phyloP scores from a whole-genome alignment of 2,888 invertebrate genomes.

The Chirona hameri region DNA sequence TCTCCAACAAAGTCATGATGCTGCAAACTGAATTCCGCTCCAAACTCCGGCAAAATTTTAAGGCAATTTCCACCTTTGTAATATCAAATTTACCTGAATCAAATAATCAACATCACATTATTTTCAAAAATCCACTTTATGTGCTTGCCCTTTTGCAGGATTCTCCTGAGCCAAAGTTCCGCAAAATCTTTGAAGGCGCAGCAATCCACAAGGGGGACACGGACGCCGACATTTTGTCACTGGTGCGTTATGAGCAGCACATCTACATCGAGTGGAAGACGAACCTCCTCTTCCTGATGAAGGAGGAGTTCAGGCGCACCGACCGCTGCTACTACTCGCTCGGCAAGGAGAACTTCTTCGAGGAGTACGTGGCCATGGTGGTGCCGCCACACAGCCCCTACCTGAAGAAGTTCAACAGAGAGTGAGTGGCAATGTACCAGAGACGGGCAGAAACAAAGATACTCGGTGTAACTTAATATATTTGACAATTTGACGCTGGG shows the following conservation, averaged over 20 bases:
- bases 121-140: slow-evolving; percentile 35
- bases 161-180: slow-evolving; percentile 59
- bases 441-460: no score
- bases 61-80: no score
- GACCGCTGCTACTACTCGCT: slow-evolving; percentile 71
- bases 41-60: no score
- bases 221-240: slow-evolving; percentile 52
- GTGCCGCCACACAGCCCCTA: slow-evolving; percentile 73
- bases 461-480: no score
- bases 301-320: slow-evolving; percentile 60
- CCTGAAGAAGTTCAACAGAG: slow-evolving; percentile 67
- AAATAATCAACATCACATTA: neutral
- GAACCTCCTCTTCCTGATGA: slow-evolving; percentile 68
- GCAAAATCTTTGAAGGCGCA: slow-evolving; percentile 57
- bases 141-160: slow-evolving; percentile 46
- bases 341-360: slow-evolving; percentile 71
- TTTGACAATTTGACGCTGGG: no score
- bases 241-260: slow-evolving; percentile 64
- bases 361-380: slow-evolving; percentile 74
- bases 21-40: no score
- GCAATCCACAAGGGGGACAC: slow-evolving; percentile 50
- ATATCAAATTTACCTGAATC: no score
- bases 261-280: slow-evolving; percentile 78
- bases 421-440: slow-evolving; percentile 56
- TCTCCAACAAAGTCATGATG: no score